phyloP scores from a whole-genome alignment of 2,797 vertebrate species.

The Melanotaenia nigrans region DNA sequence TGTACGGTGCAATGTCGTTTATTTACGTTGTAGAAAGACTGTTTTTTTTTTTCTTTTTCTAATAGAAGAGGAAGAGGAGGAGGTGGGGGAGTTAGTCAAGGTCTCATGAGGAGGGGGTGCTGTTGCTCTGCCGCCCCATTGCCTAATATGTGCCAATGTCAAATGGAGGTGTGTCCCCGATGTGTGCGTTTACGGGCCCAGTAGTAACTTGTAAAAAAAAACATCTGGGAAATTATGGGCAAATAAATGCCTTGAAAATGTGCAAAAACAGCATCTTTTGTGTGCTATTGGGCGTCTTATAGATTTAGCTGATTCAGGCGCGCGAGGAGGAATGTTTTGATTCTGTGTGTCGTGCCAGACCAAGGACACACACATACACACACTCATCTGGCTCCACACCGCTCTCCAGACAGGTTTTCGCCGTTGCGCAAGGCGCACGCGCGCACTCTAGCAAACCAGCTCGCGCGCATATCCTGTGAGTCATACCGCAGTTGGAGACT shows the following conservation, averaged over 20 bases:
- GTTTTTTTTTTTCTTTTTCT: background rate
- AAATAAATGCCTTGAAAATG: background rate
- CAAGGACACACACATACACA: conserved; percentile 34
- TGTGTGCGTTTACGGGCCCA: conserved; percentile 5
- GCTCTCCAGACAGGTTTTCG: conserved; percentile 22
- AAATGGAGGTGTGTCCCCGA: conserved; percentile 79
- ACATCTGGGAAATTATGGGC: background rate
- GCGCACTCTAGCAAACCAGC: conserved; percentile 16
- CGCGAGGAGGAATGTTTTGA: conserved; percentile 19
- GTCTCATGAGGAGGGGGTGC: background rate
- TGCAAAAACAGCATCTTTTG: conserved; percentile 3
- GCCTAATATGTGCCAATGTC: conserved; percentile 79
- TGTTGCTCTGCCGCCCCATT: conserved; percentile 26
- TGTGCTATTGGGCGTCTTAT: background rate
- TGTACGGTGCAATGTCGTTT: background rate
- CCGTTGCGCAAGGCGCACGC: conserved; percentile 22
- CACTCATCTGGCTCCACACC: conserved; percentile 11
- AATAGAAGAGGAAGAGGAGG: background rate
- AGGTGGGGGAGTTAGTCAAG: background rate
- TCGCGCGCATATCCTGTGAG: conserved; percentile 56
- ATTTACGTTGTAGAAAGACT: background rate
- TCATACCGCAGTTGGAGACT: conserved; percentile 67
- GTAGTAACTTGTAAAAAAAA: background rate
- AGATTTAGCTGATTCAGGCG: background rate
- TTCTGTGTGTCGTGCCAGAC: conserved; percentile 46